Percentiles rank a stretch among this genome's conserved stretches.
Evolutionary conservation across 2,888 invertebrate genomes (phyloP).

Genomic region (Norana najaformis): DNA sequence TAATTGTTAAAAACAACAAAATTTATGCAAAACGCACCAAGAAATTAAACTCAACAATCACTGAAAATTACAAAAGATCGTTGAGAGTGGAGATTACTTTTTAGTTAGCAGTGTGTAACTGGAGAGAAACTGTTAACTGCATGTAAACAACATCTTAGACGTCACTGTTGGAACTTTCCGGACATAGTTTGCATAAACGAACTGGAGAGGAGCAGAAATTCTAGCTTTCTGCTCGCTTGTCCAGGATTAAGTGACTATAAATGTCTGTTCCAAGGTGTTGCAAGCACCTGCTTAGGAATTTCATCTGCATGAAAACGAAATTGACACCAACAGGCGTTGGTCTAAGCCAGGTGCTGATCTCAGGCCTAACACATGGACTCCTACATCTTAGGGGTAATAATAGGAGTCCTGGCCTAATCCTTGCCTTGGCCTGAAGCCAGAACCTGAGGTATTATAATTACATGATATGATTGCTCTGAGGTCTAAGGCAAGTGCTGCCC

Average conservation of each 20-base stretch:
- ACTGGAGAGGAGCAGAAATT: not conserved
- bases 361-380: no score
- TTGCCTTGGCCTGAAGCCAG: not conserved
- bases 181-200: not conserved
- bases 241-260: not conserved
- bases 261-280: not conserved
- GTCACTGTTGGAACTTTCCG: not conserved
- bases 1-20: no score
- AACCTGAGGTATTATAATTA: no score
- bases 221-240: not conserved
- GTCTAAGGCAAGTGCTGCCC: no score
- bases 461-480: no score
- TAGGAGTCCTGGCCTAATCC: no score
- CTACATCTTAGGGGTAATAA: no score
- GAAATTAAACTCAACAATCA: no score
- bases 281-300: not conserved
- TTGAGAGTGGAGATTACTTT: not conserved
- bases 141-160: constrained; percentile 5
- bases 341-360: no score
- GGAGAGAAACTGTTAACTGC: not conserved
- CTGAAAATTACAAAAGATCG: no score
- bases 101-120: not conserved
- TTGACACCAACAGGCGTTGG: not conserved
- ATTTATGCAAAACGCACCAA: no score
- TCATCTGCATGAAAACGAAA: not conserved